Base-by-base conservation (phyloP, 2,888 invertebrate species). In the Drosophila pseudotakahashii region DNA sequence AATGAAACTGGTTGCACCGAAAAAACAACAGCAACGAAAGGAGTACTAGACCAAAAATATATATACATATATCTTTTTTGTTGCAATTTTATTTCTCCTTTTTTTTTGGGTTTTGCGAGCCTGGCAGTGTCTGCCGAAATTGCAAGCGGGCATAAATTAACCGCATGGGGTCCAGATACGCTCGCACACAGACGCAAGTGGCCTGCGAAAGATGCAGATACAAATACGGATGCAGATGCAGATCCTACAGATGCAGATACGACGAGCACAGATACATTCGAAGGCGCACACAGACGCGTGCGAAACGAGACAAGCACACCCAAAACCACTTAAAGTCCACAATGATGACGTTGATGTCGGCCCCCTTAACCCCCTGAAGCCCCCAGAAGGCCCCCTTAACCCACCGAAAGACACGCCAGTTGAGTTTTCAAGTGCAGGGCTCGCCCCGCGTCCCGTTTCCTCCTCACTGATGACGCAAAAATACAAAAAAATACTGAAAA, bases 301-400 rank as follows among this genome's bases (percentile, higher is more conserved):
- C 79, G 75, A 70, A 63, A 74, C 67, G 76, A 77, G 81, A 75
- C 73, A 77, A 85, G 81, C 78, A 81, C 88, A 81, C 84, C 85
- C 87, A 86, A 84, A 84, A 81, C 78, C 77, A 79, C 79, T 83
- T 89, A 77, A 84, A 80, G 83, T 80, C 86, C 81, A 86, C 81
- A 88, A 86, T 83, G 88, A 86, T 84, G 88, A 84, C 81, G 82
- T 85, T 88, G 82, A 83, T 76, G 82, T 78, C 82, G 81, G 77
- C 55, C 78, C 26, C 19, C 55, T 19, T 32, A 32, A 14, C 9
- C 30, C 44, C 9, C 39, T 26, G n/a, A 47, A 11, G 30, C n/a
- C 13, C 37, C 42, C 44, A 4, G 4, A 4, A 10, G 10, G 9
- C 67, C 67, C 76, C 42, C 68, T 51, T 13, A 14, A 53, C 44